These are phyloP conservation scores for Scortum barcoo DNA, from an alignment of 2,113 vertebrate genomes.

Conservation along the genomic window DNA sequence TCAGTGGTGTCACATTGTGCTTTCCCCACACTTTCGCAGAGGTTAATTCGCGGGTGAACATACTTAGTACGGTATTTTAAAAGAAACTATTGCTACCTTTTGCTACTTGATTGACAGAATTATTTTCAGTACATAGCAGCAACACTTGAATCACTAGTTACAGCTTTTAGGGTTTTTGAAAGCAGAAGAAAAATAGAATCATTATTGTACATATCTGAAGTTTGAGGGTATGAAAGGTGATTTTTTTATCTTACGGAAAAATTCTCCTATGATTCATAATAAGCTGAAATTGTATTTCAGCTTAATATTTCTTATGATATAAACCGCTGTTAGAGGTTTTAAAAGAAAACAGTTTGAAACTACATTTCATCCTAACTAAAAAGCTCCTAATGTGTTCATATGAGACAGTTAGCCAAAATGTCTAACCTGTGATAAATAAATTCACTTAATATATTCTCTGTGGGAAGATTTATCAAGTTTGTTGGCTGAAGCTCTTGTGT, in stretches of 20 bases:
- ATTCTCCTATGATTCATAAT: not conserved
- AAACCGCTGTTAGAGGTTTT: not conserved
- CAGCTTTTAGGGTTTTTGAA: not conserved
- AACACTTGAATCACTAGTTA: not conserved
- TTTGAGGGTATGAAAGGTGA: not conserved
- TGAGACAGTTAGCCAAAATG: not conserved
- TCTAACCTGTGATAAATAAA: not conserved
- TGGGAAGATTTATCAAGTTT: not conserved
- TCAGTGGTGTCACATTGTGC: not conserved
- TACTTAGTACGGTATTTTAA: not conserved
- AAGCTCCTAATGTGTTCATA: not conserved
- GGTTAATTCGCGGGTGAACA: not conserved
- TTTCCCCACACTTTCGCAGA: not conserved
- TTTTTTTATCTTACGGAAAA: not conserved
- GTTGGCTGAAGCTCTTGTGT: not conserved
- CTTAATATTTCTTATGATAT: not conserved
- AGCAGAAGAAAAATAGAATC: not conserved
- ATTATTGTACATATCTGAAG: not conserved
- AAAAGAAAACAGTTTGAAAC: not conserved
- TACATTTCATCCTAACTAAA: no score
- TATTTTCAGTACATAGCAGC: not conserved
- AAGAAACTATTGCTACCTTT: constrained; percentile 13
- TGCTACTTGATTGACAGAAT: not conserved
- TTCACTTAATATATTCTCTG: not conserved
- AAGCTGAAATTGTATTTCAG: not conserved